Evolutionary conservation across 2,797 vertebrate genomes (phyloP), one percentile per base, ranked within the genome.

Genomic region (Botia almorhae): DNA sequence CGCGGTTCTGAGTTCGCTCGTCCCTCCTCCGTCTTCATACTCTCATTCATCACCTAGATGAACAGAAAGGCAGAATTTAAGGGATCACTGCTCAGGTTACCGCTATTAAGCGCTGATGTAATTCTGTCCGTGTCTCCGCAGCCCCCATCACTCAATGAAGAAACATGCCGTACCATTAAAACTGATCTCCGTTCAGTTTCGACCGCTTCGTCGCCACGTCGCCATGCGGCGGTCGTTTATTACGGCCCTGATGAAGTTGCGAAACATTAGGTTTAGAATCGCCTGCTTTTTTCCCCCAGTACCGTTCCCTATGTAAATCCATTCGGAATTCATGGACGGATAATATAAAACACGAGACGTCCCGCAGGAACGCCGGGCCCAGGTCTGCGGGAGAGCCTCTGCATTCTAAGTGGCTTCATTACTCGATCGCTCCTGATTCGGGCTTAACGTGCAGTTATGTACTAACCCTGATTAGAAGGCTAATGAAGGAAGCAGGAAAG

Each of bases 21-120:
- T 61, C 29, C n/a, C 50, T 60, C 70, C 67, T 80, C 48, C 19
- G 46, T 83, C 81, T 85, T 85, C 71, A 73, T 75, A 74, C 75
- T 46, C 46, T 72, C 43, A 83, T 78, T 64, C 67, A 67, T 77
- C 64, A 74, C 26, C 36, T 50, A 76, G 53, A 79, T 86, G 71
- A 77, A 56, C 55, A 69, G 69, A 71, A 58, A 78, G 67, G 33
- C 61, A 67, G 76, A 80, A 81, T 82, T 81, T 82, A 82, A 83
- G 63, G 78, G 87, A 82, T 87, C 78, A 81, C 81, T 82, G 87
- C 78, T 83, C 74, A 75, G 81, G 69, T 83, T 86, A 83, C 73
- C 5, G 82, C 76, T 65, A 84, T 83, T 85, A 82, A 84, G 78
- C 76, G 72, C 65, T 80, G 80, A 74, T 69, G 71, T 78, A 78